Evolutionary conservation across 2,113 vertebrate species (phyloP).

Genomic region (Emydura subglobosa): DNA sequence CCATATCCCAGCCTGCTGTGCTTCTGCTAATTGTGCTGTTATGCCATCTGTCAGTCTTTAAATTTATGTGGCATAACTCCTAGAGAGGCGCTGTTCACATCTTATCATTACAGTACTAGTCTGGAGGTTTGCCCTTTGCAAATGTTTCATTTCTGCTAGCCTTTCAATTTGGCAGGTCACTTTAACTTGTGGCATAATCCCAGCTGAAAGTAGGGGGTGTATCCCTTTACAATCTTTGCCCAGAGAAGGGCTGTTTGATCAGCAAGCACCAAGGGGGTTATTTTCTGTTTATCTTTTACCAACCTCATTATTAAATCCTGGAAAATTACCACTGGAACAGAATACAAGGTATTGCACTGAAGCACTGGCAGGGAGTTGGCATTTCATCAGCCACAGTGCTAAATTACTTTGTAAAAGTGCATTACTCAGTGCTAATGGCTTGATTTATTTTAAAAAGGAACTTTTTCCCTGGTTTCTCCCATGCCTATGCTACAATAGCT

Average conservation of each 20-base stretch:
- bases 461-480: slow-evolving; percentile 36
- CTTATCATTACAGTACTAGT: background rate
- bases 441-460: slow-evolving; percentile 49
- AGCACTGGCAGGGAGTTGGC: background rate
- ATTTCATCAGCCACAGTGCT: background rate
- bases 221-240: background rate
- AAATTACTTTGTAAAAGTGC: background rate
- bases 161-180: slow-evolving; percentile 19
- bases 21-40: rapidly evolving
- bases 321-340: background rate
- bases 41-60: background rate
- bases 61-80: background rate
- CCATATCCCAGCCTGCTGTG: background rate
- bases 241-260: background rate
- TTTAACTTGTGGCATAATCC: slow-evolving; percentile 23
- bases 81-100: background rate
- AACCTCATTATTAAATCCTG: background rate
- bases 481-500: slow-evolving; percentile 41
- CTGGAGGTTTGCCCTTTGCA: background rate
- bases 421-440: slow-evolving; percentile 48
- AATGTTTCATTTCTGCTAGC: slow-evolving; percentile 5
- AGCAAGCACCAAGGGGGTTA: background rate
- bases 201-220: background rate
- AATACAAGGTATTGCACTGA: background rate
- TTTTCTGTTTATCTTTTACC: background rate